Evolutionary conservation across 1,140 invertebrate species (phyloP), one percentile per base, ranked within the genome.

Genomic region (Coenobita brevimanus): DNA sequence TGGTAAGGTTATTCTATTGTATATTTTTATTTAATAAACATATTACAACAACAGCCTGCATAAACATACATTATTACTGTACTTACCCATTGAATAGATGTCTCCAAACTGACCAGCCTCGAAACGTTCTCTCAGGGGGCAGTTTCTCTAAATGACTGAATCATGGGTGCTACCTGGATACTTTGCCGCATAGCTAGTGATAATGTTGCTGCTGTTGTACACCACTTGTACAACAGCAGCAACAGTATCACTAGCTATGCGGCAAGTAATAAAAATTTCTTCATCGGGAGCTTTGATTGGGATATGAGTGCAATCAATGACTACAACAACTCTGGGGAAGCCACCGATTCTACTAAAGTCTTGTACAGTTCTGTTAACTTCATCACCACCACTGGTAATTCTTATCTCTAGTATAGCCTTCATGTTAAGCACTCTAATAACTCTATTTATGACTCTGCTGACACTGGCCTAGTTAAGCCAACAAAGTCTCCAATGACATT

Each of bases 271-370:
- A 54, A 13, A 71, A 0, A 46, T 64, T 15, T 6, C 0, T 64
- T 36, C 60, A 64, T 38, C 33, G 0, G 3, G 50, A 60, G 64
- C n/a, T 71, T 71, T 73, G 21, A 71, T 82, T 21, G 64, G 64
- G 21, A 82, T 36, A 30, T 69, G 81, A 17, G 64, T 83, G 27
- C 81, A 62, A 46, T 71, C 64, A n/a, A 83, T 73, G 15, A 24
- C 2, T 41, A 27, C 80, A 82, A 64, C 30, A 21, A 64, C 80
- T 17, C 33, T 41, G 15, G 81, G 81, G 27, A 82, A 69, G n/a
- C n/a, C 27, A 15, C 15, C 6, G 10, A 64, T 21, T 38, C 3
- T 64, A 17, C 1, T 1, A 13, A 62, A 60, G 3, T 62, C 30
- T 33, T 3, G 3, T 6, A 4, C 15, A 21, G 78, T 62, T 41